phyloP scores from a whole-genome alignment of 2,888 invertebrate genomes.

The Drosophila percnosoma region DNA sequence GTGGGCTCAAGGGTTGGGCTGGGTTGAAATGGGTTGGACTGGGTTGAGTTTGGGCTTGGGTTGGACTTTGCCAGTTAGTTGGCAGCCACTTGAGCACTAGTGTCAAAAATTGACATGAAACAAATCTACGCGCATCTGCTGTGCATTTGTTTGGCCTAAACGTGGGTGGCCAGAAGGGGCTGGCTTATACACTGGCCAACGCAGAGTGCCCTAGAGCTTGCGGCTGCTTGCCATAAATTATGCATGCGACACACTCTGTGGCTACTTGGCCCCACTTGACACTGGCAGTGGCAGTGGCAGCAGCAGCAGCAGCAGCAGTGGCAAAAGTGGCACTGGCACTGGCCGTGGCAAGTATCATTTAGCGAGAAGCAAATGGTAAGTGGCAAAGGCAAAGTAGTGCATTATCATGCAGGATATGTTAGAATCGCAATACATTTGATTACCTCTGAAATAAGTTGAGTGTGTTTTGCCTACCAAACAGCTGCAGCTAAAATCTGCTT shows the following conservation, averaged over 20 bases:
- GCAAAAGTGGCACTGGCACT: neutral
- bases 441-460: slow-evolving; percentile 37
- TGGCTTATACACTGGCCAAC: slow-evolving; percentile 5
- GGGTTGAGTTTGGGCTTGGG: neutral
- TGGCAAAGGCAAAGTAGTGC: slow-evolving; percentile 34
- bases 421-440: slow-evolving; percentile 60
- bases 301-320: no score
- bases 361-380: slow-evolving; percentile 14
- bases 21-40: neutral
- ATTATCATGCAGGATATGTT: slow-evolving; percentile 61
- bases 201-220: slow-evolving; percentile 15
- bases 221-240: slow-evolving; percentile 52
- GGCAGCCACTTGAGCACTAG: slow-evolving; percentile 13
- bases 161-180: slow-evolving; percentile 5
- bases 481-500: slow-evolving; percentile 17
- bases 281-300: slow-evolving; percentile 14
- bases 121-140: slow-evolving; percentile 41
- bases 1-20: neutral
- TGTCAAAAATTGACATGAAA: slow-evolving; percentile 39
- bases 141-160: slow-evolving; percentile 48
- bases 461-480: neutral
- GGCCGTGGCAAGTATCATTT: slow-evolving; percentile 5
- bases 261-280: slow-evolving; percentile 48
- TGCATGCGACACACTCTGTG: slow-evolving; percentile 49
- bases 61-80: neutral